Conservation (phyloP, 1,140 invertebrate species). For the Heliconius hewitsoni region DNA sequence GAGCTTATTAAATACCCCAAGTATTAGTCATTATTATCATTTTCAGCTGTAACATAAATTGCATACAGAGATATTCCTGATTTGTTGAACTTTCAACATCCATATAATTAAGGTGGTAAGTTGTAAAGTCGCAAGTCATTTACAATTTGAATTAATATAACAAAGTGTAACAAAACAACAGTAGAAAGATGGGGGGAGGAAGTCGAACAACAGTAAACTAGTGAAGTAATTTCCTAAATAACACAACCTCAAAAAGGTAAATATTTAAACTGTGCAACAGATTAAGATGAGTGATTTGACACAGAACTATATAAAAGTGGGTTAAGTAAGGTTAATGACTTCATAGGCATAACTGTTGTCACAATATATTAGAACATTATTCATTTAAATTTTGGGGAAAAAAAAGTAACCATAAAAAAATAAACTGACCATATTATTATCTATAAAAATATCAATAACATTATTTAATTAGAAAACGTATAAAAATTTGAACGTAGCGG, state of each 20-base stretch:
- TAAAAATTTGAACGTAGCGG: too few species aligned
- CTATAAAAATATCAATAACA: background rate
- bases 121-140: too few species aligned
- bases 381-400: background rate
- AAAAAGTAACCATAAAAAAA: background rate
- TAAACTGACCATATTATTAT: too few species aligned
- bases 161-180: too few species aligned
- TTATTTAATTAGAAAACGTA: too few species aligned
- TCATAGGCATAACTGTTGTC: conserved; percentile 6
- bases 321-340: conserved; percentile 15
- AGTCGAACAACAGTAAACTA: background rate
- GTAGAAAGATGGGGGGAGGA: too few species aligned
- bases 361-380: background rate
- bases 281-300: conserved; percentile 11
- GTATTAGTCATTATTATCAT: background rate
- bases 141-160: too few species aligned
- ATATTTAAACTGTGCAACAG: background rate
- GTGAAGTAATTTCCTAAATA: background rate
- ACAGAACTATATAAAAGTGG: background rate
- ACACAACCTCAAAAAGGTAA: background rate
- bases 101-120: too few species aligned
- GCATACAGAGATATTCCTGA: too few species aligned
- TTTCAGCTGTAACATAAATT: background rate
- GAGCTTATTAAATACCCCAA: background rate
- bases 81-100: too few species aligned